Evolutionary conservation across 2,888 invertebrate species (phyloP).

Genomic region (Aquatica leii): DNA sequence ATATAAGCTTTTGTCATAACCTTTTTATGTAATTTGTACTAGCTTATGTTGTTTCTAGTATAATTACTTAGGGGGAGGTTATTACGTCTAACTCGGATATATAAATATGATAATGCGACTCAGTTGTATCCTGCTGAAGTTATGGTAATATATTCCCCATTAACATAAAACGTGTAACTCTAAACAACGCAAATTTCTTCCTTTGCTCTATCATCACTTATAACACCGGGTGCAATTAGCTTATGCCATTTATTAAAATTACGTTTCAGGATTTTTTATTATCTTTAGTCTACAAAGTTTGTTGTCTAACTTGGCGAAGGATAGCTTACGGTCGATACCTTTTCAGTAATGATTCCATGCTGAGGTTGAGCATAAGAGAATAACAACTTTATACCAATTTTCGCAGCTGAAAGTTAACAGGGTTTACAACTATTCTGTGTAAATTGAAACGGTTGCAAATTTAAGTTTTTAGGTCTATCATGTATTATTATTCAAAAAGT

Average conservation of each 20-base stretch:
- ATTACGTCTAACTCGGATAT: constrained; percentile 32
- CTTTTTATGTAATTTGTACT: constrained; percentile 9
- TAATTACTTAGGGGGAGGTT: constrained; percentile 33
- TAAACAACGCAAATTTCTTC: constrained; percentile 30
- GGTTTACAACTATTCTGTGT: no score
- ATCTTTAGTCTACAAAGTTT: no score
- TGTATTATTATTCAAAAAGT: no score
- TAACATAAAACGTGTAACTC: constrained; percentile 49
- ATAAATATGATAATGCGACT: constrained; percentile 47
- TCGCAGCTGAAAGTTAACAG: no score
- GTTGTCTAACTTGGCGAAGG: constrained; percentile 28
- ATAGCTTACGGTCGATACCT: constrained; percentile 46
- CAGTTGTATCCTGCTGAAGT: constrained; percentile 47
- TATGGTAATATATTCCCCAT: constrained; percentile 49
- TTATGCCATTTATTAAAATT: no score
- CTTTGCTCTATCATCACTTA: constrained; percentile 24
- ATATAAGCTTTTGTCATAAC: background rate
- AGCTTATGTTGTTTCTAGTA: constrained; percentile 21
- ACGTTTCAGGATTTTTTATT: no score
- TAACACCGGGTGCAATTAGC: constrained; percentile 26
- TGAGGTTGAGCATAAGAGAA: constrained; percentile 48
- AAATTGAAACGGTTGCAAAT: constrained; percentile 35
- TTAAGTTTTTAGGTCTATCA: no score
- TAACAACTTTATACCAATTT: no score
- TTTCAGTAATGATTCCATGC: constrained; percentile 51